A percentile compares a stretch with the other conserved stretches of the same genome.
phyloP scores from a whole-genome alignment of 2,797 vertebrate species.

The Characodon lateralis region DNA sequence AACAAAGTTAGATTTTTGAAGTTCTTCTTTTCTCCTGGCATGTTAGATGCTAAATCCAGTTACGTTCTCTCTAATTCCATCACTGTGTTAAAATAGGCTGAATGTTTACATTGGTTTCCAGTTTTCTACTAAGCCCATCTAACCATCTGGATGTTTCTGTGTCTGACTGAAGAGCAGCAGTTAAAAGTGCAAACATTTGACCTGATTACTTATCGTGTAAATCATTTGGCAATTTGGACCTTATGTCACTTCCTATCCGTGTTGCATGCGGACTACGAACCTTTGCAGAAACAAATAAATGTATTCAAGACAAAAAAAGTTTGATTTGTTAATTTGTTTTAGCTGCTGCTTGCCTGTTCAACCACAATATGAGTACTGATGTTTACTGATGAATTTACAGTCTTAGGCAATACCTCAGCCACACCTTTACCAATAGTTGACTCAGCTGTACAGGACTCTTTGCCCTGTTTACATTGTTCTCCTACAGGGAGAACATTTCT shows the following conservation, averaged over 20 bases:
- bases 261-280: slow-evolving; percentile 10
- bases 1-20: not conserved
- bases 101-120: not conserved
- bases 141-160: not conserved
- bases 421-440: no score
- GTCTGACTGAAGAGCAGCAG: not conserved
- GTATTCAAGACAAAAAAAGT: not conserved
- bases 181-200: not conserved
- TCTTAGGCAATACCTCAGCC: not conserved
- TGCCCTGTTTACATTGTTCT: not conserved
- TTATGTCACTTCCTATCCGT: slow-evolving; percentile 30
- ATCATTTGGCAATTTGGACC: slow-evolving; percentile 10
- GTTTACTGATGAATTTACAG: not conserved
- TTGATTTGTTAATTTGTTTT: not conserved
- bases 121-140: slow-evolving; percentile 14
- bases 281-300: slow-evolving; percentile 31
- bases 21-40: not conserved
- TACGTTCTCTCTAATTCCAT: not conserved
- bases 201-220: not conserved
- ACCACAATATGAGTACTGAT: not conserved
- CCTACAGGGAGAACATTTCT: not conserved
- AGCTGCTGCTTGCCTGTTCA: not conserved
- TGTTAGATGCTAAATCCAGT: not conserved
- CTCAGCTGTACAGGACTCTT: not conserved
- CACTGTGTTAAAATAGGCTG: not conserved